Evolutionary conservation across 2,797 vertebrate genomes (phyloP), one percentile per base, ranked within the genome.

Genomic region (Streptopelia turtur): DNA sequence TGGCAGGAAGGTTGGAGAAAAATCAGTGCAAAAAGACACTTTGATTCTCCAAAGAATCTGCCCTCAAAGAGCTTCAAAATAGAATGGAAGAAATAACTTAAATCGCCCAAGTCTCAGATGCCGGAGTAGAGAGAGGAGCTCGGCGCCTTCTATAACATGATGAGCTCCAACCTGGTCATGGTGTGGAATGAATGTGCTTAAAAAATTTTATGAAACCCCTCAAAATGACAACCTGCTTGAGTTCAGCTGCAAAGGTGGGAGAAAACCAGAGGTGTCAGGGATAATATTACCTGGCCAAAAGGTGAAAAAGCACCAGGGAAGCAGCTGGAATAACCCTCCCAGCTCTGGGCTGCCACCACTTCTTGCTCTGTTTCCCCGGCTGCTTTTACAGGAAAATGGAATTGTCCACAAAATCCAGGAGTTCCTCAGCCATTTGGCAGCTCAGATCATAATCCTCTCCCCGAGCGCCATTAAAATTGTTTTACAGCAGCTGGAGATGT

Each of bases 161-260:
- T 11, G 76, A 84, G 39, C 30, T 91, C 5, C 5, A 33, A n/a
- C 3, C 1, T 11, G 0, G 31, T 9, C 50, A 61, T 0, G 2
- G 27, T 2, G 4, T 8, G 13, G 47, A 83, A 77, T 53, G 11
- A 68, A 28, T 6, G 18, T 1, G 4, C n/a, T 61, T 68, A 33
- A 31, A 63, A 77, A 52, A 16, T 27, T 8, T 14, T 14, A 22
- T 52, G 31, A 10, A 16, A 0, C 0, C 4, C 31, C 47, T 27
- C 4, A 24, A 28, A 52, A 6, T 21, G 57, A 49, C 8, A 11
- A 33, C 37, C 10, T 41, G 41, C 52, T 31, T n/a, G 31, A 81
- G 16, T 31, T 35, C 13, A n/a, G n/a, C 50, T 59, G 79, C 24
- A 16, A 68, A 69, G 25, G 65, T 4, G 15, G 24, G 16, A 21